Percentiles rank a stretch among this genome's conserved stretches.
Evolutionary conservation across 30 jellyfish, hydroid and myxozoan genomes (phyloP).

Genomic region (Aurelia sp.): DNA sequence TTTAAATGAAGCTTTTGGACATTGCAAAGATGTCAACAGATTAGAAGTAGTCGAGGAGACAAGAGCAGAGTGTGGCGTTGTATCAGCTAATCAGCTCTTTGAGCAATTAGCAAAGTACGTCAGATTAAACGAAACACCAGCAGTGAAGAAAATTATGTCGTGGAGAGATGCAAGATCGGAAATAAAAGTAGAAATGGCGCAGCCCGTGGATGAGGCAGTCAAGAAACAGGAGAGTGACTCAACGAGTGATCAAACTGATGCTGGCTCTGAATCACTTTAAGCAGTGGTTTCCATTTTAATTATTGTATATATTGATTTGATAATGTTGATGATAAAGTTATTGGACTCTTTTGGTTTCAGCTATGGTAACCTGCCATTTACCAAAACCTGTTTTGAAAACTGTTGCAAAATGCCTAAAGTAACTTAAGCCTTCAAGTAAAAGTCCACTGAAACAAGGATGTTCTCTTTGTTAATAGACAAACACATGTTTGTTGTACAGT

Average conservation of each 20-base stretch:
- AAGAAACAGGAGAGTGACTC: not conserved
- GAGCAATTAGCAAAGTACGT: constrained; percentile 35
- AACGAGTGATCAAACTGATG: not conserved
- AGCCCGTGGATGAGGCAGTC: not conserved
- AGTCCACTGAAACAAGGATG: no score
- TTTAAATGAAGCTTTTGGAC: constrained; percentile 50
- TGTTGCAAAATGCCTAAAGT: no score
- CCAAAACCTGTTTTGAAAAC: no score
- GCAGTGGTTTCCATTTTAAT: not conserved
- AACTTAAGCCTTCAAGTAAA: no score
- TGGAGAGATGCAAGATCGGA: constrained; percentile 66
- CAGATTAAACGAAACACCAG: constrained; percentile 35
- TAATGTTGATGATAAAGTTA: no score
- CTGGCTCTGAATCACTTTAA: not conserved
- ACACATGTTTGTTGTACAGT: no score
- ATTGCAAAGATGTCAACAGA: constrained; percentile 15
- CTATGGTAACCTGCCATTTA: no score
- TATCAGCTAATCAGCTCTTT: constrained; percentile 43
- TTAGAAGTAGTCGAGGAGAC: constrained; percentile 26
- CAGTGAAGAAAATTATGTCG: constrained; percentile 29
- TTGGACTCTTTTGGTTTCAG: no score
- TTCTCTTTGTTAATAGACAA: no score
- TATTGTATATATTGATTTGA: no score
- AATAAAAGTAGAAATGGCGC: not conserved
- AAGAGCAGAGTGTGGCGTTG: constrained; percentile 66